A percentile compares a stretch with the other conserved stretches of the same genome.
Evolutionary conservation across 1,140 invertebrate genomes (phyloP).

Genomic region (Holotrichia oblita): DNA sequence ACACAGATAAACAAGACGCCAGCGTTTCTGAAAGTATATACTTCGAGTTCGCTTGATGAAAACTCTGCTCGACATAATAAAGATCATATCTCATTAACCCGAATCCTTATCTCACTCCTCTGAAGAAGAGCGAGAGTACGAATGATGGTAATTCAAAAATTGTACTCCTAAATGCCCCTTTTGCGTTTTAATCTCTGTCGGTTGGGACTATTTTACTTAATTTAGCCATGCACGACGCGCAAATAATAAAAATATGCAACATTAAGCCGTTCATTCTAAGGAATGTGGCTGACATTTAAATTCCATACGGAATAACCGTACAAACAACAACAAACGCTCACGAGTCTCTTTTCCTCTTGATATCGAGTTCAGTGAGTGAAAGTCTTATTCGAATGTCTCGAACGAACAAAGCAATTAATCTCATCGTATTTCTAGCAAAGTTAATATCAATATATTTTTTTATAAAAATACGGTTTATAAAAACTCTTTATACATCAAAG

Average conservation of each 20-base stretch:
- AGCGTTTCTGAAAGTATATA: neutral
- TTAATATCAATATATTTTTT: neutral
- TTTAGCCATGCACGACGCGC: constrained; percentile 21
- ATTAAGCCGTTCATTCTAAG: neutral
- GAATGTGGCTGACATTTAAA: constrained; percentile 33
- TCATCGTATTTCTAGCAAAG: neutral
- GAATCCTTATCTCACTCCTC: neutral
- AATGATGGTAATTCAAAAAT: constrained; percentile 17
- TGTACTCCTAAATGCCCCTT: constrained; percentile 11
- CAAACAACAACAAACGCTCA: constrained; percentile 7
- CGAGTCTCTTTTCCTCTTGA: constrained; percentile 1
- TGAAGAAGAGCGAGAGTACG: neutral
- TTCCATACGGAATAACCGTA: neutral
- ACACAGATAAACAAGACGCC: constrained; percentile 28
- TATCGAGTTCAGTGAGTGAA: constrained; percentile 10
- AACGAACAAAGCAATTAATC: neutral
- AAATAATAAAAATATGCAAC: constrained; percentile 26
- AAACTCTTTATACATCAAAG: too few species aligned
- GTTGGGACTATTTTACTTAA: constrained; percentile 15
- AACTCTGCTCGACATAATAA: constrained; percentile 27
- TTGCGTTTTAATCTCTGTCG: neutral
- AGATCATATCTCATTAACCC: constrained; percentile 35
- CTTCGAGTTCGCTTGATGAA: constrained; percentile 27
- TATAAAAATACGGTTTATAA: neutral
- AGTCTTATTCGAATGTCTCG: neutral